Conservation (phyloP, 2,888 invertebrate genomes). For the Chelonus formosanus region DNA sequence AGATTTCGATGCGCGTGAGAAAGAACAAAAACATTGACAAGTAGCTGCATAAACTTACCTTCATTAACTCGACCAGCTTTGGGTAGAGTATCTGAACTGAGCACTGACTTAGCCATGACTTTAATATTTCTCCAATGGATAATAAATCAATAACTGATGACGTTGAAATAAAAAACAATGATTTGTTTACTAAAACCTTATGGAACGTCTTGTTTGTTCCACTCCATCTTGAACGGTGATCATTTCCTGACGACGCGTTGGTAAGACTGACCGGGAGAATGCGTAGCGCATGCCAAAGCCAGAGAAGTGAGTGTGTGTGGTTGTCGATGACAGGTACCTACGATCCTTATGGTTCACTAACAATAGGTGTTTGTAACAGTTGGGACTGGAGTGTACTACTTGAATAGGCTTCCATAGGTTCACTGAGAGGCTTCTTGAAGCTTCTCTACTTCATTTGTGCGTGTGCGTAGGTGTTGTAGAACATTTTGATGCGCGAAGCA, state of each 20-base stretch:
- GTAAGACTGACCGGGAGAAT: constrained; percentile 35
- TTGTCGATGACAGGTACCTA: constrained; percentile 23
- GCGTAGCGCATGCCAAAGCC: constrained; percentile 34
- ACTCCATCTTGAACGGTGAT: constrained; percentile 50
- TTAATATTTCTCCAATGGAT: too few relatives aligned
- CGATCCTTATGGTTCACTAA: not conserved
- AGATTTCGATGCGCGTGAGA: constrained; percentile 11
- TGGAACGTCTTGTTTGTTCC: constrained; percentile 45
- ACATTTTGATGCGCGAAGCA: not conserved
- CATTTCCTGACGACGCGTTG: constrained; percentile 29
- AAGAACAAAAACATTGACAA: constrained; percentile 20
- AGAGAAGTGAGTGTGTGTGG: constrained; percentile 8
- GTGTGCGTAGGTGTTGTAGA: constrained; percentile 3
- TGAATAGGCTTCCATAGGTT: not conserved
- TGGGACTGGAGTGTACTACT: not conserved
- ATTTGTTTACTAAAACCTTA: constrained; percentile 52
- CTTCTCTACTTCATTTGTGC: not conserved
- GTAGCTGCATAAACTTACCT: constrained; percentile 62
- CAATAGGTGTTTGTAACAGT: too few relatives aligned
- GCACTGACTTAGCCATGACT: constrained; percentile 60
- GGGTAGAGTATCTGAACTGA: constrained; percentile 69
- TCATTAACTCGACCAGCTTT: constrained; percentile 75
- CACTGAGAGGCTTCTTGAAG: constrained; percentile 2
- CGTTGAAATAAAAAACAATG: constrained; percentile 5
- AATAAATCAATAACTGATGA: too few relatives aligned